Percentiles rank a stretch among this genome's conserved stretches.
These are phyloP conservation scores for Setophaga petechia DNA, from an alignment of 2,113 vertebrate species.

Conservation along the genomic window DNA sequence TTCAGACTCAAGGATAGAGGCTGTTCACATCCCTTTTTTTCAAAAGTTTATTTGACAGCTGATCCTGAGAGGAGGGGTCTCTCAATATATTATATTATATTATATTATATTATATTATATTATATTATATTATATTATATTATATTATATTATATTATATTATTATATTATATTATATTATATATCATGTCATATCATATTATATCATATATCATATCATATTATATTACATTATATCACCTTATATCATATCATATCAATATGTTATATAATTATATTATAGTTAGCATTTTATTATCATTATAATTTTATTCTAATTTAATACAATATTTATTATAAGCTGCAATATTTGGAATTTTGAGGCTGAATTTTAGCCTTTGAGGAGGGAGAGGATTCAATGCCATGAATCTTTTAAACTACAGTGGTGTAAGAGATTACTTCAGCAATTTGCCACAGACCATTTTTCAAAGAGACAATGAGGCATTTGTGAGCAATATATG, in stretches of 20 bases:
- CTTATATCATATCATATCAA: no score
- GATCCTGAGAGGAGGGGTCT: constrained; percentile 72
- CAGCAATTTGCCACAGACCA: constrained; percentile 67
- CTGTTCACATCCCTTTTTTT: constrained; percentile 76
- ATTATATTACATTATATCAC: no score
- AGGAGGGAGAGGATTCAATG: constrained; percentile 70
- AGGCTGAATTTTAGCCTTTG: constrained; percentile 73
- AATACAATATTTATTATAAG: not conserved
- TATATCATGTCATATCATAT: no score
- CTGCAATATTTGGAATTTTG: constrained; percentile 75
- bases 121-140: no score
- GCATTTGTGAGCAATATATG: constrained; percentile 52
- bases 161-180: no score
- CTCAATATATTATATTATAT: not conserved
- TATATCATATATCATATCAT: no score
- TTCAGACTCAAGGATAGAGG: constrained; percentile 38
- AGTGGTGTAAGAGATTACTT: constrained; percentile 64
- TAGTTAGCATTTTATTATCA: no score
- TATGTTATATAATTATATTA: no score
- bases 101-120: no score
- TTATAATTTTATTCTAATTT: no score
- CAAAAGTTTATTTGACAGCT: constrained; percentile 81
- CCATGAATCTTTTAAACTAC: constrained; percentile 72
- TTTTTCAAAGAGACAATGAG: constrained; percentile 71
- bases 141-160: no score